These are phyloP conservation scores for Nicator chloris DNA, from an alignment of 2,113 vertebrate species.

Conservation along the genomic window DNA sequence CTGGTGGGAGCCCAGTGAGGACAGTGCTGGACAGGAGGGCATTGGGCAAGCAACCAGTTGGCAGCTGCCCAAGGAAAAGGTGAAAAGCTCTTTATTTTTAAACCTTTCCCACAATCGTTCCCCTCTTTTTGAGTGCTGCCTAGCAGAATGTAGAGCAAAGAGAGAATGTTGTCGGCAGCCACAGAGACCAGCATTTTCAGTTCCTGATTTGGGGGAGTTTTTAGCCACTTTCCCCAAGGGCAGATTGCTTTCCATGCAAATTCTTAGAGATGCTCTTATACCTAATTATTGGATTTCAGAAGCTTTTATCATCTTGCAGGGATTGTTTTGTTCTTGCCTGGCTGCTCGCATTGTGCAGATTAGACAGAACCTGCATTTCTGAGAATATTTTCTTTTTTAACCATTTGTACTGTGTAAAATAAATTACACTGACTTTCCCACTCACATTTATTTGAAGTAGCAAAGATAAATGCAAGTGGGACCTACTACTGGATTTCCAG, in stretches of 20 bases:
- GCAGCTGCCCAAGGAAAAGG: neutral
- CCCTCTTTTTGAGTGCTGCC: neutral
- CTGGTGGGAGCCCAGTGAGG: neutral
- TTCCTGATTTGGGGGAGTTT: neutral
- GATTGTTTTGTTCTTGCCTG: conserved; percentile 47
- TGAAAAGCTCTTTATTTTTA: neutral
- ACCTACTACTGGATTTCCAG: neutral
- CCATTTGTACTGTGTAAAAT: neutral
- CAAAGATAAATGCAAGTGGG: neutral
- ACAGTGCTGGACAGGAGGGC: neutral
- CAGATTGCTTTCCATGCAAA: neutral
- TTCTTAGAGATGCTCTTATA: conserved; percentile 16
- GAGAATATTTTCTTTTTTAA: conserved; percentile 24
- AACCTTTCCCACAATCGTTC: neutral
- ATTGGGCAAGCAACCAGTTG: neutral
- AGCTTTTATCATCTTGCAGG: conserved; percentile 51
- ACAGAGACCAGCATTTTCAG: neutral
- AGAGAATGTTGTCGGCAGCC: accelerated
- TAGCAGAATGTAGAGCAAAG: neutral
- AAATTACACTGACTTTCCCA: neutral
- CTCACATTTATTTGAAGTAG: neutral
- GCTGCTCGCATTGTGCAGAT: conserved; percentile 27
- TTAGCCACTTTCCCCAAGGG: conserved; percentile 21
- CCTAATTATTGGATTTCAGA: conserved; percentile 42
- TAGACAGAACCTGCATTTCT: conserved; percentile 34